phyloP scores from a whole-genome alignment of 2,113 vertebrate genomes.

The Balaeniceps rex region DNA sequence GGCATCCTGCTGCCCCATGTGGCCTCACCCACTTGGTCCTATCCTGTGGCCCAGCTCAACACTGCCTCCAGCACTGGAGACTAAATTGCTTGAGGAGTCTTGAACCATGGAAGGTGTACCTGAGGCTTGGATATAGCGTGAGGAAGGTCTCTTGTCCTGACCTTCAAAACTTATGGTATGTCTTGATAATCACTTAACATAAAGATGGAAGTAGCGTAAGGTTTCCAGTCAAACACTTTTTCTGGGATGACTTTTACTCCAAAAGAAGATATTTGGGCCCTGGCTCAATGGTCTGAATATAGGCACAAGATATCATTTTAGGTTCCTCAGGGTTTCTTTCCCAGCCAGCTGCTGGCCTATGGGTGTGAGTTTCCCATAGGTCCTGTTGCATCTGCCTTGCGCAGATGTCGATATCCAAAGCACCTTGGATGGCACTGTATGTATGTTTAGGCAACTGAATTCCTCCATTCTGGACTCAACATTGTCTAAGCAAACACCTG shows the following conservation, averaged over 20 bases:
- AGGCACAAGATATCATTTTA: background rate
- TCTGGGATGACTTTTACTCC: background rate
- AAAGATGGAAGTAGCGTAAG: background rate
- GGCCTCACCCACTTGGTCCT: background rate
- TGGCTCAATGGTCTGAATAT: background rate
- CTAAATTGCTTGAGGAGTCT: background rate
- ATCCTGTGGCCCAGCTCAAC: background rate
- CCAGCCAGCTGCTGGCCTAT: background rate
- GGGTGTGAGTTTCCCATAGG: background rate
- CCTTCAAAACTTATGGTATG: background rate
- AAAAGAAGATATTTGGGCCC: background rate
- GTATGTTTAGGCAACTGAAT: background rate
- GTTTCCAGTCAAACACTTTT: background rate
- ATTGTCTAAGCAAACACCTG: background rate
- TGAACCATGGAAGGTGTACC: background rate
- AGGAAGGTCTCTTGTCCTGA: background rate
- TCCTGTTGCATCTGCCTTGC: background rate
- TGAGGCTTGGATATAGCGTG: background rate
- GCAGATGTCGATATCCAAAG: background rate
- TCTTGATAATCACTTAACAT: background rate
- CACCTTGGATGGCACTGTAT: background rate
- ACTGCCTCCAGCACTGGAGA: background rate
- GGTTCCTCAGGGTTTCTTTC: background rate
- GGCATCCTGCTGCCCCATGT: background rate
- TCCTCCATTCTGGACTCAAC: background rate